These are phyloP conservation scores for Colinus virginianus DNA, from an alignment of 2,113 vertebrate genomes.

Conservation along the genomic window DNA sequence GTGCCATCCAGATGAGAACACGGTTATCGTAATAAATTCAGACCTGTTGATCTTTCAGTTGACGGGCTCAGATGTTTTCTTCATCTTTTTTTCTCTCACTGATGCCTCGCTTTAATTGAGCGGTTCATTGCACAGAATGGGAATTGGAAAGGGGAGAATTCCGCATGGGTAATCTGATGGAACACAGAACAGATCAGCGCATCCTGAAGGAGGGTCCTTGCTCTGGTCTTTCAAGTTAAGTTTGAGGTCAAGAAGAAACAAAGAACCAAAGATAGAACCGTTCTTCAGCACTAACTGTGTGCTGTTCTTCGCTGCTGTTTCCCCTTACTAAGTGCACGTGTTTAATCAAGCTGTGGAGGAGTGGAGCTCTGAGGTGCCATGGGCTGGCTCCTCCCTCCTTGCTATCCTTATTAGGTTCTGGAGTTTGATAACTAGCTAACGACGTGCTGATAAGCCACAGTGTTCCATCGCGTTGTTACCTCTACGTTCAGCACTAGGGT, in stretches of 20 bases:
- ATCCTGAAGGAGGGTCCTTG: background rate
- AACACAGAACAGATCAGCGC: background rate
- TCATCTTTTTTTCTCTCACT: constrained; percentile 48
- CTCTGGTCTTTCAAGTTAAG: background rate
- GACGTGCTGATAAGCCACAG: constrained; percentile 30
- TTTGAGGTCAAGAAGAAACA: background rate
- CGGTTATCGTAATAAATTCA: constrained; percentile 78
- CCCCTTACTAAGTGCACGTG: background rate
- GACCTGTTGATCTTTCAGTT: constrained; percentile 80
- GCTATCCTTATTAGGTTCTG: constrained; percentile 55
- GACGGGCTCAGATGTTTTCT: constrained; percentile 78
- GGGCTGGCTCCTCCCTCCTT: constrained; percentile 53
- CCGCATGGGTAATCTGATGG: background rate
- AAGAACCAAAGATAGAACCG: background rate
- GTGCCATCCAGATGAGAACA: constrained; percentile 80
- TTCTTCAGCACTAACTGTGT: background rate
- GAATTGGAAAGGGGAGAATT: constrained; percentile 30
- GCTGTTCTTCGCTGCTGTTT: background rate
- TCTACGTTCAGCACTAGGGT: constrained; percentile 26
- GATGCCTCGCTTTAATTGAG: constrained; percentile 52
- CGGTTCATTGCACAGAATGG: background rate
- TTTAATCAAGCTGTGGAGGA: background rate
- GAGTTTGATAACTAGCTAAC: constrained; percentile 39
- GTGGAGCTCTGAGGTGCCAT: background rate
- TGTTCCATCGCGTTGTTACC: constrained; percentile 46